A percentile compares a stretch with the other conserved stretches of the same genome.
phyloP scores from a whole-genome alignment of 2,888 invertebrate species.

The Capitulum mitella region DNA sequence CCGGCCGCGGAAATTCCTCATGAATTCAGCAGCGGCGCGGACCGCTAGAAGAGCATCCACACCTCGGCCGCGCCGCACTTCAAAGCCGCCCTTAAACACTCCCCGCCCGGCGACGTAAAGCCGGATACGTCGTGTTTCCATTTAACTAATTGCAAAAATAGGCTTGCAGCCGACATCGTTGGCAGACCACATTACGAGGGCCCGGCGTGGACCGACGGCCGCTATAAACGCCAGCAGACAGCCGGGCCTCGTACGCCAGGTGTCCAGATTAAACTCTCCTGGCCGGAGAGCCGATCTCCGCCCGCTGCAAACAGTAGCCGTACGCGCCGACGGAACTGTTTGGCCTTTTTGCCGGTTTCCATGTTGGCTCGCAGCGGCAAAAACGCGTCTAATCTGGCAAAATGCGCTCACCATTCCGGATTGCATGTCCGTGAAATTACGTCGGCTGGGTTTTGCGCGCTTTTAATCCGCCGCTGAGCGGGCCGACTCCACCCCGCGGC shows the following conservation, averaged over 20 bases:
- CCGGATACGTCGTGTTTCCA: background rate
- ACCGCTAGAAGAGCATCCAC: background rate
- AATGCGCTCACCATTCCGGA: background rate
- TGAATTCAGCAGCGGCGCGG: background rate
- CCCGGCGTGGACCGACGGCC: too few species aligned
- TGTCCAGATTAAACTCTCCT: too few species aligned
- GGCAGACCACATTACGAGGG: background rate
- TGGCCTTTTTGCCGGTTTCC: constrained; percentile 1
- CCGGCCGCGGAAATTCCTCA: constrained; percentile 3
- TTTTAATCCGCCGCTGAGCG: background rate
- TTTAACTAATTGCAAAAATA: background rate
- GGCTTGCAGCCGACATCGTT: background rate
- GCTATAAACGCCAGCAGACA: too few species aligned
- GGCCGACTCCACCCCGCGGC: background rate
- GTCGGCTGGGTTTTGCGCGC: background rate
- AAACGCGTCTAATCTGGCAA: constrained; percentile 17
- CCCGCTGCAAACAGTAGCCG: constrained; percentile 2
- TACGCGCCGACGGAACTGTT: background rate
- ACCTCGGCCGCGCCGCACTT: background rate
- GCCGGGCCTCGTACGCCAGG: too few species aligned
- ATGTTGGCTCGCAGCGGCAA: background rate
- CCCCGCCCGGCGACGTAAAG: background rate
- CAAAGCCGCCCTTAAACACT: background rate
- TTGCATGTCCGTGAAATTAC: constrained; percentile 23
- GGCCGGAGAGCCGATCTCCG: background rate